A percentile compares a stretch with the other conserved stretches of the same genome.
Conservation (phyloP, 2,113 vertebrate genomes). For the Balaeniceps rex region DNA sequence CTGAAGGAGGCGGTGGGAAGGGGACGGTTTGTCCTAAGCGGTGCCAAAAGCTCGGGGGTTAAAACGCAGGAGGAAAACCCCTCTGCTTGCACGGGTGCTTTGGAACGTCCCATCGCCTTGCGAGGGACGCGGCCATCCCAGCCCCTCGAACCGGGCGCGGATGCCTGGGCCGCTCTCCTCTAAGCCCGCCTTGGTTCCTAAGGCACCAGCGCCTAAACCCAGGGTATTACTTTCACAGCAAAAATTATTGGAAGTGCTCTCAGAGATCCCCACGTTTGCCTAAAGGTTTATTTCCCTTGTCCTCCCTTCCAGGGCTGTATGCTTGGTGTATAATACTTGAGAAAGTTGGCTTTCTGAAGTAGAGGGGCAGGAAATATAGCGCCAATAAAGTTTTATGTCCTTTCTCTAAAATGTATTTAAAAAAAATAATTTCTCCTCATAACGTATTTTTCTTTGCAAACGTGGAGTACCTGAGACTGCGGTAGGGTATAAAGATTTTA, state of each 20-base stretch:
- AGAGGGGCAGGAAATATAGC: not conserved
- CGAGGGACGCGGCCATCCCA: no score
- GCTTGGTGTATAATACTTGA: not conserved
- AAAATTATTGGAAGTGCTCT: not conserved
- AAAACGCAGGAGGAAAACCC: not conserved
- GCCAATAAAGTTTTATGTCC: constrained; percentile 4
- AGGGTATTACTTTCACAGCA: not conserved
- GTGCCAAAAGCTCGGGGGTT: not conserved
- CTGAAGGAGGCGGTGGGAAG: not conserved
- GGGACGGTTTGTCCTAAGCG: not conserved
- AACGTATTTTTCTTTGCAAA: not conserved
- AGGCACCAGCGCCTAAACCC: not conserved
- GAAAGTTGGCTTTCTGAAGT: not conserved
- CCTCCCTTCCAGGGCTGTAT: not conserved
- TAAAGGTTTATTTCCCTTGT: not conserved
- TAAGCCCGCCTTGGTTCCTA: not conserved
- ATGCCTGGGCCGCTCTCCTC: not conserved
- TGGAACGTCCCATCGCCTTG: not conserved
- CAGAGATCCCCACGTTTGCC: not conserved
- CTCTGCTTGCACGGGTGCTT: fast-evolving
- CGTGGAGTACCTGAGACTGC: not conserved
- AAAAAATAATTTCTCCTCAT: not conserved
- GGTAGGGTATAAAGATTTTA: constrained; percentile 8
- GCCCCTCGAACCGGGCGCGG: not conserved
- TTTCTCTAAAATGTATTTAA: not conserved